Evolutionary conservation across 2,797 vertebrate genomes (phyloP), one percentile per base, ranked within the genome.

Genomic region (Choloepus didactylus): DNA sequence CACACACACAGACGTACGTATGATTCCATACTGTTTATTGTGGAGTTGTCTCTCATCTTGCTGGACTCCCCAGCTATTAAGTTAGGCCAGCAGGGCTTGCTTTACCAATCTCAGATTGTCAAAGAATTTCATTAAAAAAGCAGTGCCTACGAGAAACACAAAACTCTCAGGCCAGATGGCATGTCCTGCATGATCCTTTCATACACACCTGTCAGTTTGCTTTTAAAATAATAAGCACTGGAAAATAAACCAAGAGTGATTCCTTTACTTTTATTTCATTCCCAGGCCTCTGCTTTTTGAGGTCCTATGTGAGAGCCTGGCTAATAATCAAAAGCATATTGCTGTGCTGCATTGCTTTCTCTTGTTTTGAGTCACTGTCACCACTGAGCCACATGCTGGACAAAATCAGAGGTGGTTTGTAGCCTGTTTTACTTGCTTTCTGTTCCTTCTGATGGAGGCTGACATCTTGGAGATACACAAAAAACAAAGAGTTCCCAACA

Each of bases 321-420:
- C 38, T 29, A 8, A 38, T 11, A 18, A 8, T 5, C 35, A 23
- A 25, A 3, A 7, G 49, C 16, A 38, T 8, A 16, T 38, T 6
- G 10, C 44, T 0, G 23, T 6, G 3, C 19, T 27, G 44, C 18
- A 1, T 3, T 3, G 41, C 62, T 66, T 49, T 27, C 49, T 31
- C 12, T 31, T 23, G 59, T 72, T 79, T 31, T 14, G 56, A 35
- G 23, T 35, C 12, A 3, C 38, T 9, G n/a, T 60, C 51, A 19
- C 60, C 7, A 3, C 1, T 0, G 1, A 44, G 81, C 12, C 35
- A 19, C 0, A 0, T 0, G 6, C 9, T 27, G 31, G 41, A 19
- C 54, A 2, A 35, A 54, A 14, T 4, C 46, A 5, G 77, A 60
- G 8, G 44, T 29, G 69, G 75, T 16, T 38, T 0, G 2, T 3